Evolutionary conservation across 1,140 invertebrate species (phyloP), one percentile per base, ranked within the genome.

Genomic region (Pogonognathellus flavescens): DNA sequence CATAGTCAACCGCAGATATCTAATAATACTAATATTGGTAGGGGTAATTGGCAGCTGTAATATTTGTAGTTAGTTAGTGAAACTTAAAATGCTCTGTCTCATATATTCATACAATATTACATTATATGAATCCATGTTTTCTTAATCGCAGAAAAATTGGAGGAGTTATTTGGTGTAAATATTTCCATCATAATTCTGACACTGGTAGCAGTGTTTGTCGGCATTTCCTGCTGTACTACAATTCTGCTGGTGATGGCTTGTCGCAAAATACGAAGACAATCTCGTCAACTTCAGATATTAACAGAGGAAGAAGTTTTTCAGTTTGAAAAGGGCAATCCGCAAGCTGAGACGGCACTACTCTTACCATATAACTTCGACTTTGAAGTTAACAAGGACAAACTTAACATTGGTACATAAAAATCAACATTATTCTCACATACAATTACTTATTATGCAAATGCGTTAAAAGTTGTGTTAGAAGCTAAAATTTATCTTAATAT

Each of bases 241-340:
- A 57, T 41, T 8, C 50, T 81, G 6, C 80, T 81, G 0, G 10
- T 81, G 11, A 41, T 53, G 11, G 80, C 80, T 1, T 16, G 18
- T 14, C 80, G 80, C 10, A 81, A 55, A 55, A 57, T 81, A 53
- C 50, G 20, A 18, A 53, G 50, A 1, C 80, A 81, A 81, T 55
- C 50, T 25, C 80, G 22, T 13, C 53, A 55, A 31, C 53, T 86
- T 5, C 66, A 70, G 80, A 52, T 59, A 20, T 14, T 86, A n/a
- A 86, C 85, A 49, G 85, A 86, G 52, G 53, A 84, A 25, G 85
- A 86, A 50, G 62, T 86, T 16, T 50, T 60, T 14, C 66, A 86
- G 59, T 86, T 86, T 62, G 11, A 82, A n/a, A 82, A 86, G 1
- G 85, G 85, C 6, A 84, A 86, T 83, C 85, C 85, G 9, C 62